Evolutionary conservation across 1,140 invertebrate species (phyloP), one percentile per base, ranked within the genome.

Genomic region (Potamilus streckersoni): DNA sequence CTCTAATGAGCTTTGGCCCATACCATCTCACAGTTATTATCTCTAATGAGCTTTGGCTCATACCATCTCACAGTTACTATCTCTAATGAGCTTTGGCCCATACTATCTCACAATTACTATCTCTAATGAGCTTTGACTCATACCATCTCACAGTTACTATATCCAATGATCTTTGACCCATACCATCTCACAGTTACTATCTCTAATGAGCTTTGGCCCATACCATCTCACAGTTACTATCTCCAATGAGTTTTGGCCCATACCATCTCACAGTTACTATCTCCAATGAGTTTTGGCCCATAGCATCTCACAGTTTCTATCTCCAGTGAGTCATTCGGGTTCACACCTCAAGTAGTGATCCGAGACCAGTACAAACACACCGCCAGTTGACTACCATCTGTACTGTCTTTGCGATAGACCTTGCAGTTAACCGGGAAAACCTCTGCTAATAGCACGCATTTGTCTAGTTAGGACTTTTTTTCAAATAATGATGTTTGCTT

Each of bases 391-490:
- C 31, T 71, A 19, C 70, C 70, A 16, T 71, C 38, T n/a, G 13
- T 20, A 16, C 58, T 59, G 56, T 31, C 58, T 61, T 38, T 14
- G 16, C 58, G 20, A 19, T 19, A 71, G 20, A 71, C 27, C 2
- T 70, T 70, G 49, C 12, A 70, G 8, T 19, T 70, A 13, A n/a
- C 68, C 20, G 68, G 68, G 68, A 12, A 70, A 59, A 70, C 31
- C 23, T 71, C 70, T 62, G 23, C 49, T n/a, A 19, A 62, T 5
- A 49, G 70, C 19, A 62, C 59, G 56, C 63, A 15, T 19, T 23
- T 61, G n/a, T 23, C 63, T 62, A 63, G 70, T 61, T 60, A 71
- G 61, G 61, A 71, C n/a, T 64, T 71, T 49, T 55, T 59, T 71
- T 62, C 68, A 57, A 19, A 69, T 69, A 19, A 69, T 69, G 56